Evolutionary conservation across 2,888 invertebrate genomes (phyloP), one percentile per base, ranked within the genome.

Genomic region (Sthenelais limicola): DNA sequence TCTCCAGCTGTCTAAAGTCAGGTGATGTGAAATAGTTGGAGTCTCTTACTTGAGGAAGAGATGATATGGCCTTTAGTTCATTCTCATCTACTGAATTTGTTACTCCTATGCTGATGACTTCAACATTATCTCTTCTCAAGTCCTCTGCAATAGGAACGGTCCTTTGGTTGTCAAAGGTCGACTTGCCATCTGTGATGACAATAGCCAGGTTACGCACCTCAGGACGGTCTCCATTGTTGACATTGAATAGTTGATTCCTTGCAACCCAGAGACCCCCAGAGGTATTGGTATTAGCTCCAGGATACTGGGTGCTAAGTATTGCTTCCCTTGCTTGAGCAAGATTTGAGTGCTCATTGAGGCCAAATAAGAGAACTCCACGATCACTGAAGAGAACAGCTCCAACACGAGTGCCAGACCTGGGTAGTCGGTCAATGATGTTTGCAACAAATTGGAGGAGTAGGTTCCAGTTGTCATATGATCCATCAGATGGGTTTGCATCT

Each of bases 61-160:
- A 72, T 9, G 74, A 72, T 21, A 74, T 72, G 1, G n/a, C 49
- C 49, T 32, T 28, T 35, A 74, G 62, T 28, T 74, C 74, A 7
- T 51, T 32, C 26, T 24, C 38, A 47, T 68, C 68, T 12, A 74
- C 58, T 32, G 67, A 30, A 33, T 68, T 51, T 21, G 72, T 72
- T n/a, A 72, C 38, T 0, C 72, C 72, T 4, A 72, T 33, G 5
- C 30, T 38, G 4, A 72, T 26, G 1, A 72, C 32, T 3, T 49
- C 24, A 28, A 72, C 62, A 33, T 67, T 67, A 28, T 52, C 52
- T 0, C 28, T 15, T 4, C 43, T 33, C 3, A 12, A 38, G 24
- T 21, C 9, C 38, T 5, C 58, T 35, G 58, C 58, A 58, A 35
- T 35, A 33, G 58, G 58, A 21, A 58, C 35, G 9, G 58, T 58